These are phyloP conservation scores for Xanthorhoe designata DNA, from an alignment of 2,888 invertebrate species.

Conservation along the genomic window DNA sequence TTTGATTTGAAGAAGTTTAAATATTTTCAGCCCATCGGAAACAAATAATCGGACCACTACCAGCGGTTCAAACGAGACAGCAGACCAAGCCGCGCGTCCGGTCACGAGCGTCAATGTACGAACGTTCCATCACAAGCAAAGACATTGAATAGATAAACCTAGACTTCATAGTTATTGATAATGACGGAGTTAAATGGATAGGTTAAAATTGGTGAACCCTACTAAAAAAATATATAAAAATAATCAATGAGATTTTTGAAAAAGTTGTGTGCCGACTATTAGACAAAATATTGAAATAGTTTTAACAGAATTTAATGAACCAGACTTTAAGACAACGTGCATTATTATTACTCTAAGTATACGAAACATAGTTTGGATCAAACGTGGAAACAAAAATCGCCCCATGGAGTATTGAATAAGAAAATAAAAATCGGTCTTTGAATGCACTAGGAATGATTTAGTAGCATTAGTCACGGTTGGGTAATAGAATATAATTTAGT, in stretches of 20 bases:
- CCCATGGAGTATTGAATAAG: conserved; percentile 14
- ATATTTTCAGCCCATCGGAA: conserved; percentile 63
- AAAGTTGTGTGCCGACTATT: neutral
- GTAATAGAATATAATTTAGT: conserved; percentile 47
- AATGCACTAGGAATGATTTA: conserved; percentile 24
- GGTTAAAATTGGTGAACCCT: neutral
- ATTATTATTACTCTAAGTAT: conserved; percentile 21
- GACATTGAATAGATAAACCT: conserved; percentile 32
- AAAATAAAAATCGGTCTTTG: neutral
- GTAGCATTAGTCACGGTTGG: conserved; percentile 21
- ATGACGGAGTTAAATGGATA: neutral
- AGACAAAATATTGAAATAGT: neutral
- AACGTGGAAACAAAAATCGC: conserved; percentile 28
- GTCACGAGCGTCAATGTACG: conserved; percentile 70
- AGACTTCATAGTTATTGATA: neutral
- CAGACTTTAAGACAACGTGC: conserved; percentile 2
- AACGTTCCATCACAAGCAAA: conserved; percentile 47
- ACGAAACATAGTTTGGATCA: conserved; percentile 14
- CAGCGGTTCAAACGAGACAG: conserved; percentile 70
- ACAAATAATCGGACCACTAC: conserved; percentile 69
- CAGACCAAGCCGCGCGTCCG: conserved; percentile 79
- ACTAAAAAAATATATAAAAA: neutral
- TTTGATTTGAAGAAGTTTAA: too few species aligned
- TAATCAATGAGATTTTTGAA: neutral
- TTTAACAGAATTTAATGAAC: conserved; percentile 4